Evolutionary conservation across 2,113 vertebrate genomes (phyloP).

Genomic region (Chaetops frenatus): DNA sequence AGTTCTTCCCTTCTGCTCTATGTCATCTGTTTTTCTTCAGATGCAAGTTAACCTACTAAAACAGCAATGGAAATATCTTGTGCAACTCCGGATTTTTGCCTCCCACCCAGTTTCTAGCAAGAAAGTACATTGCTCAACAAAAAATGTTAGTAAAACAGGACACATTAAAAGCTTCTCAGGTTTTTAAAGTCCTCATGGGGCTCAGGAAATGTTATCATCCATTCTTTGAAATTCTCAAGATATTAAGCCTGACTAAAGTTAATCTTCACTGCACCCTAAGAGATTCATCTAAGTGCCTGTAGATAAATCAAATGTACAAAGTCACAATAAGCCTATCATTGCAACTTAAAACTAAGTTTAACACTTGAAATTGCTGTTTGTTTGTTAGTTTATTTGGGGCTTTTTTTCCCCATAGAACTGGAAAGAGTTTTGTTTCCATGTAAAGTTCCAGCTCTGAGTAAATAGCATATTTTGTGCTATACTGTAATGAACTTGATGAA

Average conservation of each 20-base stretch:
- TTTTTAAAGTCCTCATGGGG: background rate
- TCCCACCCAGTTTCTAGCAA: background rate
- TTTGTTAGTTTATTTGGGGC: too few species aligned
- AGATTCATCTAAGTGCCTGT: background rate
- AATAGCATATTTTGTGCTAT: background rate
- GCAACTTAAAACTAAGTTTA: background rate
- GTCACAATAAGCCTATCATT: background rate
- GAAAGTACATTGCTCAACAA: background rate
- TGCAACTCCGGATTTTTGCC: constrained; percentile 23
- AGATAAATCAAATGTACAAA: background rate
- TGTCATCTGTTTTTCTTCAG: background rate
- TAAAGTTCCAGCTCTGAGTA: background rate
- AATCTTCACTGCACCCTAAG: background rate
- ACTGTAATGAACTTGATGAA: background rate
- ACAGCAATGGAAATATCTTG: background rate
- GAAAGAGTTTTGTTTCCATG: background rate
- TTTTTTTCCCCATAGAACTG: rapidly evolving
- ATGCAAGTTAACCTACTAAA: background rate
- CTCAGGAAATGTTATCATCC: background rate
- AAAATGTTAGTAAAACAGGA: background rate
- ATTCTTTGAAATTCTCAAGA: background rate
- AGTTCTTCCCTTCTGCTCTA: background rate
- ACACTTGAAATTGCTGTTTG: background rate
- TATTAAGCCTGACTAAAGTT: background rate
- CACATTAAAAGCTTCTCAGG: background rate